Conservation (phyloP, 1,140 invertebrate species). For the Drosophila pallidifrons region DNA sequence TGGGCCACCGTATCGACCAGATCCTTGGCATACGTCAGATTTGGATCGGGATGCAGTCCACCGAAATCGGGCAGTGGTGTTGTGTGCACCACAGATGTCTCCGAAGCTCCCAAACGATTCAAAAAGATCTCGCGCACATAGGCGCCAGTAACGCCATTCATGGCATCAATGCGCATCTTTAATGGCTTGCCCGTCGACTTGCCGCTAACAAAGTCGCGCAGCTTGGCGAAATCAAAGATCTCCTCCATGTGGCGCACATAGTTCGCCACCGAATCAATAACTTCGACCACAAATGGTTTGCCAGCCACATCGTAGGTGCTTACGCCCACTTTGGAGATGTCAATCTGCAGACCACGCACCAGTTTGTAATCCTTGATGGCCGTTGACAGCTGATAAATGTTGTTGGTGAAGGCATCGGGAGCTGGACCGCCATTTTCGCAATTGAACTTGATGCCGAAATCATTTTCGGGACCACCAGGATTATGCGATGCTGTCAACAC, state of each 20-base stretch:
- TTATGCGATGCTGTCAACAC: constrained; percentile 99
- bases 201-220: constrained; percentile 91
- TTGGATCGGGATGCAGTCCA: constrained; percentile 98
- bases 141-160: constrained; percentile 99
- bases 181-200: constrained; percentile 88
- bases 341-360: constrained; percentile 90
- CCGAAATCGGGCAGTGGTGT: constrained; percentile 97
- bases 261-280: constrained; percentile 96
- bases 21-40: constrained; percentile 91
- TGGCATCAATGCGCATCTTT: constrained; percentile 95
- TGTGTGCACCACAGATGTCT: constrained; percentile 90
- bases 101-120: constrained; percentile 92
- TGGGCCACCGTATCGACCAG: constrained; percentile 88
- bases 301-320: constrained; percentile 89
- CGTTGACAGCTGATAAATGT: constrained; percentile 94
- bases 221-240: constrained; percentile 97
- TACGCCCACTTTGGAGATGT: constrained; percentile 90
- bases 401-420: constrained; percentile 95
- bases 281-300: constrained; percentile 92
- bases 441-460: constrained; percentile 99
- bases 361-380: constrained; percentile 93
- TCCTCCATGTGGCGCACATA: constrained; percentile 97
- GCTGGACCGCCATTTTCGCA: constrained; percentile 98
- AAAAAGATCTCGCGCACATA: constrained; percentile 96
- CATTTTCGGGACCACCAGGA: constrained; percentile 97